Evolutionary conservation across 2,113 vertebrate genomes (phyloP), one percentile per base, ranked within the genome.

Genomic region (Corythornis madagascariensis): DNA sequence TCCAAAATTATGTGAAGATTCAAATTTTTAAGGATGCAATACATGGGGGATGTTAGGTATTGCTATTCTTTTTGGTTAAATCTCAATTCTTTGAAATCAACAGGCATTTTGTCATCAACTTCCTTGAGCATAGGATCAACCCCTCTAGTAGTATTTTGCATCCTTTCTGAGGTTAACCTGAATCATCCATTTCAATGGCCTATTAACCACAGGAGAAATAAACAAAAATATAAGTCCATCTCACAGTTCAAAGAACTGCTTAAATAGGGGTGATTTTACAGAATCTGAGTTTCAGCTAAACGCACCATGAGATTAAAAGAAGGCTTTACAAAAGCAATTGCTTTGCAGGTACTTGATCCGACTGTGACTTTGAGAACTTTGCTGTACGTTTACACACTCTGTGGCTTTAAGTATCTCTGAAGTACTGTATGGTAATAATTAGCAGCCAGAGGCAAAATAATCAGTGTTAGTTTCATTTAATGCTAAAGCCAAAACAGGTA

Each of bases 401-500:
- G 1, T 86, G 91, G 91, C 75, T 96, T 91, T 96, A 94, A 97
- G 93, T 94, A 93, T 89, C 95, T 96, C 87, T 91, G 82, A 93
- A 95, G 83, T 83, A 67, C 89, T 67, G 52, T 42, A 76, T 1
- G 0, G 79, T 86, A 92, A 88, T 96, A 95, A 97, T 93, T 90
- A 97, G 50, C 87, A 89, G 94, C 95, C 93, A 89, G 95, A 78
- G 95, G 96, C 92, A 88, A 96, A 96, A 96, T 84, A 94, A 94
- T 96, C 82, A 95, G 64, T 96, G 66, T 83, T 91, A 72, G 91
- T 76, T 94, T 93, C 92, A 92, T 91, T 97, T 95, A 97, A 95
- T 88, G 91, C 26, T 90, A 95, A 96, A 95, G 31, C 92, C 85
- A 78, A 89, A 93, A 81, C 61, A 43, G 43, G 69, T 78, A 63